Evolutionary conservation across 37 sponge, comb jelly and placozoan genomes (phyloP), one percentile per base, ranked within the genome.

Genomic region (Eunapius fragilis): DNA sequence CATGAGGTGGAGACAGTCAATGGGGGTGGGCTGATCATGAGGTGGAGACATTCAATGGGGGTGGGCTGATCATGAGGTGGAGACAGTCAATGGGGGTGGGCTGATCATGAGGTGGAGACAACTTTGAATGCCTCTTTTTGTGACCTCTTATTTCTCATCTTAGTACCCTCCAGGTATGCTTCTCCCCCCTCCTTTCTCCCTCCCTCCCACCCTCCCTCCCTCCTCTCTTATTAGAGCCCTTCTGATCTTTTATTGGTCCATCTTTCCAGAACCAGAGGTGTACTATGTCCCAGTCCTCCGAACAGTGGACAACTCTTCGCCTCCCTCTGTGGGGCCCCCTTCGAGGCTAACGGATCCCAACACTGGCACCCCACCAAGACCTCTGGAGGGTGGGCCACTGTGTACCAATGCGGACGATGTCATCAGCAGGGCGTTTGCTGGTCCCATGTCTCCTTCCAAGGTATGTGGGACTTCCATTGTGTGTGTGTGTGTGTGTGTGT

Each of bases 241-340:
- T 77, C 78, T n/a, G n/a, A 31, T 12, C 70, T 41, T 41, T 3
- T 41, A 6, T 6, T 41, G 3, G 41, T 68, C 36, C 31, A 71
- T 68, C 69, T 67, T 0, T 31, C 27, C 37, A 92, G 88, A 80
- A 11, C 91, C 95, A 58, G 90, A 76, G 24, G 86, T 83, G 19
- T 94, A 75, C 35, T 98, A 85, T 36, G 91, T 98, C n/a, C 96
- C 99, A 36, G 92, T 98, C 67, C 88, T 88, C n/a, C 91, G 99
- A 67, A 36, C 97, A 70, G 81, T 72, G 68, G 99, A 94, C 82
- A 97, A 98, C 71, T 85, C 94, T 48, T 82, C 87, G 7, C 95
- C 93, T 14, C 98, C 99, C 25, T 33, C 81, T n/a, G 88, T 98
- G 47, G 95, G 93, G 28, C 82, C 38, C 17, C 96, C 91, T 0